Evolutionary conservation across 1,140 invertebrate species (phyloP).

Genomic region (Cyclargus thomasi): DNA sequence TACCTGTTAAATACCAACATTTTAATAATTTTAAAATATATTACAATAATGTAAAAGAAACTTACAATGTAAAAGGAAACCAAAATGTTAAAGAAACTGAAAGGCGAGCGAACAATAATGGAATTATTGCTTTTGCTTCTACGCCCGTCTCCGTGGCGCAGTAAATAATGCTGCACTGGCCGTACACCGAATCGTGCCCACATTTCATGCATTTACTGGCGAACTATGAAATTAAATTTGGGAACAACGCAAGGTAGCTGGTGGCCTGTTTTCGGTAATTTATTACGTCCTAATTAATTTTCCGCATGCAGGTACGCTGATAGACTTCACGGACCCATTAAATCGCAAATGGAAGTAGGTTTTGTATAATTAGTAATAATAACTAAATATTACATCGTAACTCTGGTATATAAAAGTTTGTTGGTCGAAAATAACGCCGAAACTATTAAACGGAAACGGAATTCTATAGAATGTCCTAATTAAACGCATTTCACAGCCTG

Average conservation of each 20-base stretch:
- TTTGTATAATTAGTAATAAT: not conserved
- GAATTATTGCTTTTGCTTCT: conserved; percentile 48
- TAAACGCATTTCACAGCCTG: too few species aligned
- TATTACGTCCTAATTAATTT: conserved; percentile 51
- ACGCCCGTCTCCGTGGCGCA: conserved; percentile 39
- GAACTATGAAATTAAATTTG: conserved; percentile 62
- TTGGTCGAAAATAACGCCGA: too few species aligned
- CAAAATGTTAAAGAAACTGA: not conserved
- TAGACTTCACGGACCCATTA: conserved; percentile 5
- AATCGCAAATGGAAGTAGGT: not conserved
- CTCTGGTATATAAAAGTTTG: too few species aligned
- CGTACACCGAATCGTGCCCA: conserved; percentile 25
- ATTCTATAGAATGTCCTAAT: too few species aligned
- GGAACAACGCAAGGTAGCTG: conserved; percentile 42
- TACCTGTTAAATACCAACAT: too few species aligned
- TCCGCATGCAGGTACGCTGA: conserved; percentile 19
- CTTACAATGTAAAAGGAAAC: too few species aligned
- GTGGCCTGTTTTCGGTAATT: conserved; percentile 40
- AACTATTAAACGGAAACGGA: too few species aligned
- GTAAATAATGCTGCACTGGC: conserved; percentile 44
- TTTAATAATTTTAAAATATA: too few species aligned
- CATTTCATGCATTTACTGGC: conserved; percentile 47
- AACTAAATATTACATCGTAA: too few species aligned
- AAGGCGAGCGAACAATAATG: conserved; percentile 33
- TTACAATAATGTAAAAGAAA: too few species aligned